A percentile compares a stretch with the other conserved stretches of the same genome.
Conservation (phyloP, 2,888 invertebrate genomes). For the Sacculina carcini region DNA sequence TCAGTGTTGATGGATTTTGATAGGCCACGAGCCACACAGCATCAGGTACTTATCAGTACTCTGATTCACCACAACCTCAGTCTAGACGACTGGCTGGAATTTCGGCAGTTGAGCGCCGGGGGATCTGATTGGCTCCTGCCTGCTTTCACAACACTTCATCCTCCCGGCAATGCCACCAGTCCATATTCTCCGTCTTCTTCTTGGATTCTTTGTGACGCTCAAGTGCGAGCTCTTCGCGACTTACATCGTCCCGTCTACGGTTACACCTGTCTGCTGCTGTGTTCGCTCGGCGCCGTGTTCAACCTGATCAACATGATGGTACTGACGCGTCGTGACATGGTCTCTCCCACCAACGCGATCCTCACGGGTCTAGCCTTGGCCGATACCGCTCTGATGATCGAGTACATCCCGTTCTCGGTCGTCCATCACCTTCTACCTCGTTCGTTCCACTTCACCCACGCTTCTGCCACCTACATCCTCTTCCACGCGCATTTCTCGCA, state of each 20-base stretch:
- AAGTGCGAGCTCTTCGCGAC: conserved; percentile 31
- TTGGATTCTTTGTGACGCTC: conserved; percentile 30
- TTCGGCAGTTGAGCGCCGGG: no score
- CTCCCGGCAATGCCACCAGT: no score
- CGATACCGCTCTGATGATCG: conserved; percentile 69
- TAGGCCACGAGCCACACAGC: no score
- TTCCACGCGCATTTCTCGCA: conserved; percentile 76
- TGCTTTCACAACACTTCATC: no score
- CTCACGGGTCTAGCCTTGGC: conserved; percentile 69
- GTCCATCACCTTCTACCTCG: conserved; percentile 37
- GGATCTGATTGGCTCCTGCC: no score
- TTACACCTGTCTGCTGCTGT: conserved; percentile 57
- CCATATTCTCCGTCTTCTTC: no score
- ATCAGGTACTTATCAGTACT: no score
- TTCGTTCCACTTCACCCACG: conserved; percentile 28
- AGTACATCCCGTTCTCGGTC: conserved; percentile 67
- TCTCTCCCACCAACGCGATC: conserved; percentile 71
- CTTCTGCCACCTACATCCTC: conserved; percentile 54
- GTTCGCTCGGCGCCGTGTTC: conserved; percentile 63
- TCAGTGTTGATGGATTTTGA: no score
- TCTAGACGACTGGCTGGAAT: no score
- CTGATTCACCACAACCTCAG: no score
- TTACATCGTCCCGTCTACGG: conserved; percentile 52
- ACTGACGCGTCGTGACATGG: conserved; percentile 63
- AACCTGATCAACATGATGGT: conserved; percentile 79